phyloP scores from a whole-genome alignment of 1,140 invertebrate genomes.

The Helicoverpa armigera region DNA sequence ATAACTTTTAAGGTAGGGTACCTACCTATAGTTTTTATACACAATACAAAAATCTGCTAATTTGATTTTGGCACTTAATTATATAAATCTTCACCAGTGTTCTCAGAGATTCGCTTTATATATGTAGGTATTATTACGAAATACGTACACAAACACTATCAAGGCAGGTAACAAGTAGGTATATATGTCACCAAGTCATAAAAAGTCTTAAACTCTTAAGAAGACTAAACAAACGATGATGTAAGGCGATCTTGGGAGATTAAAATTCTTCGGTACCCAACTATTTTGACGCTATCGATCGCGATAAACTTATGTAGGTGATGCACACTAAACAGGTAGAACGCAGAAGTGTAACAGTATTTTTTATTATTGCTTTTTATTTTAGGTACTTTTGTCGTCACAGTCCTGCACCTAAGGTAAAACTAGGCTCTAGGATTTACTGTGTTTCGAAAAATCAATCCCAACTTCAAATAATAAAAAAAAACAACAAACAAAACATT shows the following conservation, averaged over 20 bases:
- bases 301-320: slow-evolving; percentile 38
- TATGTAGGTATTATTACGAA: background rate
- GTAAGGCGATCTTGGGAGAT: slow-evolving; percentile 34
- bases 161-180: background rate
- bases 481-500: no score
- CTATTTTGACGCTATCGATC: slow-evolving; percentile 40
- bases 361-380: background rate
- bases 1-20: no score
- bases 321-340: background rate
- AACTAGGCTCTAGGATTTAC: no score
- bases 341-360: background rate
- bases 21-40: no score
- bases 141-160: background rate
- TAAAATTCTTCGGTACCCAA: slow-evolving; percentile 42
- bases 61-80: no score
- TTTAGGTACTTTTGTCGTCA: background rate
- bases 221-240: slow-evolving; percentile 13
- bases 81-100: background rate
- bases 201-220: slow-evolving; percentile 31
- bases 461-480: no score
- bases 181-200: slow-evolving; percentile 9
- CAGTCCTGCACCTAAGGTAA: no score
- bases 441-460: no score
- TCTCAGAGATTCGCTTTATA: background rate
- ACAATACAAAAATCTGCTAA: no score